Conservation (phyloP, 64 coral and sea anemone genomes). For the Stichodactyla mertensii region DNA sequence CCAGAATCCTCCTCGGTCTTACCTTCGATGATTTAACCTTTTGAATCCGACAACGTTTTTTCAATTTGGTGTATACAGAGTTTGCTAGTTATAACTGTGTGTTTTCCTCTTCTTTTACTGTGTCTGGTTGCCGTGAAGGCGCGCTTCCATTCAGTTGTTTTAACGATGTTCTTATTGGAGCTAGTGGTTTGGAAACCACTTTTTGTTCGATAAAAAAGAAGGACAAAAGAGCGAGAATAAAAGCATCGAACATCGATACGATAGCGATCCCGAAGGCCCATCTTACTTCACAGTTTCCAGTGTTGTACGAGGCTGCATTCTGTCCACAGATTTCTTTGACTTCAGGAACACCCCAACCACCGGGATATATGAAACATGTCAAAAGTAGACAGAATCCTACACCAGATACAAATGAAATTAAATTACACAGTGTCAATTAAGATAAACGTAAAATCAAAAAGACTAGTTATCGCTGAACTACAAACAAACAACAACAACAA, state of each 20-base stretch:
- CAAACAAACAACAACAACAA: too few relatives aligned
- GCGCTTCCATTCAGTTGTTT: neutral
- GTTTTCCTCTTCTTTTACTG: neutral
- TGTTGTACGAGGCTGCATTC: constrained; percentile 44
- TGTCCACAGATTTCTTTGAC: constrained; percentile 59
- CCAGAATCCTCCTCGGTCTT: too few relatives aligned
- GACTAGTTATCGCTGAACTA: too few relatives aligned
- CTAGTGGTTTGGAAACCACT: neutral
- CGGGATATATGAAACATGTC: constrained; percentile 65
- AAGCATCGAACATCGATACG: constrained; percentile 73
- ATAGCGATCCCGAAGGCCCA: constrained; percentile 72
- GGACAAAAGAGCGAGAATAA: constrained; percentile 79
- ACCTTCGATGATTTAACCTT: too few relatives aligned
- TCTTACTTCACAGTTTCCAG: constrained; percentile 63
- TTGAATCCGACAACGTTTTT: too few relatives aligned
- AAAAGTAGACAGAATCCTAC: constrained; percentile 53
- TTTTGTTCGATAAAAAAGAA: constrained; percentile 71
- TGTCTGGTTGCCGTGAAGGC: neutral
- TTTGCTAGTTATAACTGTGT: neutral
- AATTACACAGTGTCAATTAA: neutral
- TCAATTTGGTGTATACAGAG: too few relatives aligned
- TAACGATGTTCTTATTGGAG: neutral
- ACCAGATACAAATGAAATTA: neutral
- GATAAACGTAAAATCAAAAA: too few relatives aligned
- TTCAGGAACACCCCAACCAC: constrained; percentile 61